Evolutionary conservation across 2,888 invertebrate genomes (phyloP), one percentile per base, ranked within the genome.

Genomic region (Drosophila recens): DNA sequence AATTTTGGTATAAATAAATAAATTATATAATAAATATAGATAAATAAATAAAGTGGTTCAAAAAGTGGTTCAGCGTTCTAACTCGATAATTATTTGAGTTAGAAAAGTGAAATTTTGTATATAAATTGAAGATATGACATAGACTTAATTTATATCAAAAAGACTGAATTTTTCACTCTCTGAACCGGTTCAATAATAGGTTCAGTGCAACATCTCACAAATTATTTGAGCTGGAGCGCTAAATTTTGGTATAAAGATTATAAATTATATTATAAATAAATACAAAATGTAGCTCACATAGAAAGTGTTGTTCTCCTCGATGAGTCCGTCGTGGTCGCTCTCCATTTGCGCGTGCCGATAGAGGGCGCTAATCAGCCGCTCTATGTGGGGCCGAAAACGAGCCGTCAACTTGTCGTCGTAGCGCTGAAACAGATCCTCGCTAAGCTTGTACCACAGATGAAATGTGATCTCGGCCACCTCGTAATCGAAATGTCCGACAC

Each of bases 401-500:
- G 95, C 94, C 1, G 96, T 97, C n/a, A 97, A 91, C 0, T 95
- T 94, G 82, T 97, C 96, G 87, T 95, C 96, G 91, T 98, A 96
- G 78, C 96, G 95, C 85, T 97, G 96, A 92, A 98, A 99, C 4
- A 99, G 94, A 88, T 97, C 96, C 93, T 99, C 99, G 4, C 99
- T 98, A 38, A 99, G 93, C 30, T 97, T 95, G 93, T 98, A 99
- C 99, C 99, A 99, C 67, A 99, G 94, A 93, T 98, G 97, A 92
- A 99, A 99, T 1, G 99, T 98, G 80, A 99, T 97, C 91, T 96
- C 95, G 36, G 95, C 95, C 85, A 98, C 98, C 95, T 99, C 98
- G 93, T 98, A 99, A 92, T 99, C 98, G 93, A 98, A 98, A 93
- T 99, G 98, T 0, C 98, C 98, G 10, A 98, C 97, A 93, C 99